phyloP scores from a whole-genome alignment of 2,113 vertebrate species.

The Chloropsis cyanopogon region DNA sequence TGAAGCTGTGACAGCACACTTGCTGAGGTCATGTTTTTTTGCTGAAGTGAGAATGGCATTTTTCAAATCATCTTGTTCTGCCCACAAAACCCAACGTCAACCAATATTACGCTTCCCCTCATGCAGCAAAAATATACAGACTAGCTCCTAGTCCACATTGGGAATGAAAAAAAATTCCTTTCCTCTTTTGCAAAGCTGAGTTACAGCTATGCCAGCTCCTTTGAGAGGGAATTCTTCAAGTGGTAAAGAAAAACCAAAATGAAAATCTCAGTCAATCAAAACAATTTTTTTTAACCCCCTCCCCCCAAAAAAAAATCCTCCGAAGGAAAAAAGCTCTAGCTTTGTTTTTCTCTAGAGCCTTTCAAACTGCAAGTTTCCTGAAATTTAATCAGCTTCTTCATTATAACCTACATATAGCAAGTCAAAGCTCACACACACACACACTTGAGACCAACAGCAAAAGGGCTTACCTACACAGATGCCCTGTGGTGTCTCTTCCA shows the following conservation, averaged over 20 bases:
- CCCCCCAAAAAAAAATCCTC: not conserved
- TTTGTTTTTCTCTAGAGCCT: not conserved
- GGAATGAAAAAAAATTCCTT: not conserved
- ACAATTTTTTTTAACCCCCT: rapidly evolving
- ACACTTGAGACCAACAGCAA: not conserved
- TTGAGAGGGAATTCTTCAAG: not conserved
- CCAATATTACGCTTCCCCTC: not conserved
- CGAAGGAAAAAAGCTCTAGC: not conserved
- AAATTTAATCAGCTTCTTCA: not conserved
- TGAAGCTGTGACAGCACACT: not conserved
- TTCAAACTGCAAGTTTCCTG: not conserved
- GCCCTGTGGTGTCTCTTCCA: not conserved
- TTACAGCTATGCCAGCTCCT: not conserved
- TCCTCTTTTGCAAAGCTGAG: not conserved
- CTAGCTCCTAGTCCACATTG: not conserved
- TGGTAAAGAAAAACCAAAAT: not conserved
- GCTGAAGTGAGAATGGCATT: not conserved
- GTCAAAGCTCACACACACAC: not conserved
- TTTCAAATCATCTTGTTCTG: not conserved
- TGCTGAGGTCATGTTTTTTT: not conserved
- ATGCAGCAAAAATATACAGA: not conserved
- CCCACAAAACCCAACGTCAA: not conserved
- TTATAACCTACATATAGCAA: rapidly evolving
- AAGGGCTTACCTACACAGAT: not conserved
- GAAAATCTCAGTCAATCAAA: not conserved